Percentiles rank a stretch among this genome's conserved stretches.
Conservation (phyloP, 92 coral and sea anemone species). For the Porites lobata region DNA sequence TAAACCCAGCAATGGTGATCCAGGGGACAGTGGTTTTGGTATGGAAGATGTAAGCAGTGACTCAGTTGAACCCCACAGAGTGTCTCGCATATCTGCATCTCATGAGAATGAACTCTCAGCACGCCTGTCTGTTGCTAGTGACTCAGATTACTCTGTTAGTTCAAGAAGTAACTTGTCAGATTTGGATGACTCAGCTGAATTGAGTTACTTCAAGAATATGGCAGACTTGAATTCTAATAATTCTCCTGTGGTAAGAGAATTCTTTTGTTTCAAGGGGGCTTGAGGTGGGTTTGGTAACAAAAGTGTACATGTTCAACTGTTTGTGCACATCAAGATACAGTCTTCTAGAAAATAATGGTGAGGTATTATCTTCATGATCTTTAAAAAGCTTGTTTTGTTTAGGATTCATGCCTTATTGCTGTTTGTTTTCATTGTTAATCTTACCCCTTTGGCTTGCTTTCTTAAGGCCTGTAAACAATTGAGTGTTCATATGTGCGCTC, state of each 20-base stretch:
- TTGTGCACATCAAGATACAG: too few species aligned
- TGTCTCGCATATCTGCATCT: slow-evolving; percentile 39
- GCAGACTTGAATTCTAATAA: slow-evolving; percentile 66
- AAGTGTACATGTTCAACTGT: too few species aligned
- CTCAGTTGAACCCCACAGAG: slow-evolving; percentile 64
- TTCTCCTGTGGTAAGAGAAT: slow-evolving; percentile 70
- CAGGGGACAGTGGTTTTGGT: slow-evolving; percentile 85
- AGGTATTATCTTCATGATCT: too few species aligned
- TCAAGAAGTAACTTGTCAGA: slow-evolving; percentile 77
- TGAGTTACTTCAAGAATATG: slow-evolving; percentile 85
- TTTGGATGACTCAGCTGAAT: slow-evolving; percentile 83
- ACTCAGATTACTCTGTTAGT: slow-evolving; percentile 74
- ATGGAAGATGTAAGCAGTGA: slow-evolving; percentile 82
- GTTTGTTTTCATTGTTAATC: too few species aligned
- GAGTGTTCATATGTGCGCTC: too few species aligned
- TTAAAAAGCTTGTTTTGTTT: too few species aligned
- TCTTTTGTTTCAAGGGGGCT: neutral
- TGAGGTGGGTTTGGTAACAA: too few species aligned
- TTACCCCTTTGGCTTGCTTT: too few species aligned
- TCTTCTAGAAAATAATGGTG: too few species aligned
- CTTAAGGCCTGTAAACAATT: too few species aligned
- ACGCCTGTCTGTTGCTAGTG: slow-evolving; percentile 65
- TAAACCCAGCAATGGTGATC: slow-evolving; percentile 40
- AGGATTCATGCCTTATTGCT: too few species aligned
- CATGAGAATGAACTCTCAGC: slow-evolving; percentile 44